Evolutionary conservation across 30 jellyfish, hydroid and myxozoan species (phyloP).

Genomic region (Rhopilema esculentum): DNA sequence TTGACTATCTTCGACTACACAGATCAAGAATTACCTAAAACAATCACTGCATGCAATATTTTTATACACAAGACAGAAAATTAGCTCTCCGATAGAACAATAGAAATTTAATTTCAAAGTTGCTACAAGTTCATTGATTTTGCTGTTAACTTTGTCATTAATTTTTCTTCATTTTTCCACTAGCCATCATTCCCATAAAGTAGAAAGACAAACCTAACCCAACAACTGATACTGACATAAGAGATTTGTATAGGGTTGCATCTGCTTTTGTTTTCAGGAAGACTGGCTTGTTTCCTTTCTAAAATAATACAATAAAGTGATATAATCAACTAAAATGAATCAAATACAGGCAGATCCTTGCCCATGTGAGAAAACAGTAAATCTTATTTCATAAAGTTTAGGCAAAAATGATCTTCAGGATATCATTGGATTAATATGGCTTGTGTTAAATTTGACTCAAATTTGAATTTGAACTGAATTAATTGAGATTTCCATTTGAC

Average conservation of each 20-base stretch:
- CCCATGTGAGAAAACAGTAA: no score
- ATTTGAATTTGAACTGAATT: no score
- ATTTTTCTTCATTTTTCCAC: constrained; percentile 57
- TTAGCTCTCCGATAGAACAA: background rate
- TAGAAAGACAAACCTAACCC: constrained; percentile 58
- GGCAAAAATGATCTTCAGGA: no score
- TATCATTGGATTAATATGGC: no score
- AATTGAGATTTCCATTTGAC: no score
- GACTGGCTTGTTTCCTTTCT: constrained; percentile 73
- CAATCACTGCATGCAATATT: background rate
- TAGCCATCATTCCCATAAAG: constrained; percentile 50
- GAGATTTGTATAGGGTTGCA: constrained; percentile 26
- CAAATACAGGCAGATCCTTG: no score
- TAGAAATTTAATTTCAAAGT: background rate
- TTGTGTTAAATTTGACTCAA: no score
- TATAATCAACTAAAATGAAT: no score
- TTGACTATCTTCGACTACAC: no score
- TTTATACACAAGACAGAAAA: background rate
- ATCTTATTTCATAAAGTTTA: no score
- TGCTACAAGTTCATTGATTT: background rate
- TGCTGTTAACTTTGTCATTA: background rate
- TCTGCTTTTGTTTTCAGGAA: constrained; percentile 59
- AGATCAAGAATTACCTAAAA: no score
- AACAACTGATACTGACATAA: constrained; percentile 41
- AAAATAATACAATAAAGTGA: no score